These are phyloP conservation scores for Antheraea pernyi DNA, from an alignment of 1,140 invertebrate species.

Conservation along the genomic window DNA sequence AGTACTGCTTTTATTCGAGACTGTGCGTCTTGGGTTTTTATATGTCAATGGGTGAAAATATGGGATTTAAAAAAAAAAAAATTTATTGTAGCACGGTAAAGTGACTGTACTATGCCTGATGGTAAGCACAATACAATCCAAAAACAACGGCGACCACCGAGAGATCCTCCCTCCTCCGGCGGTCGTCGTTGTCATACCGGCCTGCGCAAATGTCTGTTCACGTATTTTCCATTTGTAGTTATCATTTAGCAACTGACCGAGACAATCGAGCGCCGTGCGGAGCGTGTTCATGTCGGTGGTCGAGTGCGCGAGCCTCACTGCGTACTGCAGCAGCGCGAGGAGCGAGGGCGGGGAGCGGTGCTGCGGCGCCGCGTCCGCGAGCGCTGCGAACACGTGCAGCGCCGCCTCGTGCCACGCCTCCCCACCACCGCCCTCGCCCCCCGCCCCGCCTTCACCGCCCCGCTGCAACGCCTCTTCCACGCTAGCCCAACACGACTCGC, in stretches of 20 bases:
- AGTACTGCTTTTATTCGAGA: too few relatives aligned
- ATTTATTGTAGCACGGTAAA: too few relatives aligned
- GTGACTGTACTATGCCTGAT: too few relatives aligned
- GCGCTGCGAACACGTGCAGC: constrained; percentile 89
- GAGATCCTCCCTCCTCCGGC: too few relatives aligned
- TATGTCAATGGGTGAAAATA: too few relatives aligned
- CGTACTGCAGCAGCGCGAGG: constrained; percentile 84
- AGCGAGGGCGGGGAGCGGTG: constrained; percentile 84
- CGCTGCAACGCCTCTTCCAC: constrained; percentile 57
- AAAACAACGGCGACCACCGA: too few relatives aligned
- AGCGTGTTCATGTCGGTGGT: constrained; percentile 74
- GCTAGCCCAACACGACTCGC: constrained; percentile 82
- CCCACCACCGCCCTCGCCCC: constrained; percentile 24
- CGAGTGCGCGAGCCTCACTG: constrained; percentile 82
- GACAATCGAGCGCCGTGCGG: constrained; percentile 85
- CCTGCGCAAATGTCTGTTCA: too few relatives aligned
- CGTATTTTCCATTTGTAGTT: too few relatives aligned
- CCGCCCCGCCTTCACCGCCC: constrained; percentile 16
- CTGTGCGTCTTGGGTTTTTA: too few relatives aligned
- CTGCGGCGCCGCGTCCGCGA: constrained; percentile 87
- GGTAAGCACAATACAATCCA: too few relatives aligned
- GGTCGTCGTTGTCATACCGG: too few relatives aligned
- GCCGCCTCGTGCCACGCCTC: constrained; percentile 86
- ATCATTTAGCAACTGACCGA: constrained; percentile 83
- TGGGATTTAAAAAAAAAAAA: too few relatives aligned